phyloP scores from a whole-genome alignment of 1,140 invertebrate species.

The Theocolax elegans region DNA sequence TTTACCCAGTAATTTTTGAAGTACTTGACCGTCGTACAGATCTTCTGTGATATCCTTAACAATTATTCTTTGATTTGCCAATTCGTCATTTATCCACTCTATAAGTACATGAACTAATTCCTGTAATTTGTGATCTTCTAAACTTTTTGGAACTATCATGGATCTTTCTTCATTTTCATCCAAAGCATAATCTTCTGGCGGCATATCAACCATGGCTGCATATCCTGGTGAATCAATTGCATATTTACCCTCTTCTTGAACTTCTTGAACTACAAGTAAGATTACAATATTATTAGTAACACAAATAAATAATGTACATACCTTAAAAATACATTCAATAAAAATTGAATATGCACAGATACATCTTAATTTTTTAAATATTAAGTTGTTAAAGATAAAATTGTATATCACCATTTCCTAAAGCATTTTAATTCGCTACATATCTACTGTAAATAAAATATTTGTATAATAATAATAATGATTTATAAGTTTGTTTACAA shows the following conservation, averaged over 20 bases:
- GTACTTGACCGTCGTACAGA: conserved; percentile 97
- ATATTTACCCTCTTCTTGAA: conserved; percentile 95
- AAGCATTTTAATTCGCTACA: no score
- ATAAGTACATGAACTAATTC: conserved; percentile 91
- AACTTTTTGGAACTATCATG: conserved; percentile 90
- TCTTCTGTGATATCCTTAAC: conserved; percentile 98
- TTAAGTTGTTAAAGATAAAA: no score
- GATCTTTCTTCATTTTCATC: conserved; percentile 97
- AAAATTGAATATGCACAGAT: no score
- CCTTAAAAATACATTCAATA: background rate
- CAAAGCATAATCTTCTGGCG: conserved; percentile 91
- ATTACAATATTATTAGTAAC: no score
- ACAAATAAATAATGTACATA: background rate
- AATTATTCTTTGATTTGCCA: conserved; percentile 96
- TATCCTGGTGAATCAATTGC: conserved; percentile 95
- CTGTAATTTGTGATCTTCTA: conserved; percentile 87
- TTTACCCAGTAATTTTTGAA: conserved; percentile 92
- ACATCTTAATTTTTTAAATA: no score
- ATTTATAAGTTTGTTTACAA: background rate
- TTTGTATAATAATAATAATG: background rate
- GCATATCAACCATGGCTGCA: conserved; percentile 84
- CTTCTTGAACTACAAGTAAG: conserved; percentile 85
- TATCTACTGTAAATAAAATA: background rate
- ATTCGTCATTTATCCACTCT: conserved; percentile 98
- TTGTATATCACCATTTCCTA: no score